Conservation (phyloP, 2,113 vertebrate genomes). For the Coturnix japonica region DNA sequence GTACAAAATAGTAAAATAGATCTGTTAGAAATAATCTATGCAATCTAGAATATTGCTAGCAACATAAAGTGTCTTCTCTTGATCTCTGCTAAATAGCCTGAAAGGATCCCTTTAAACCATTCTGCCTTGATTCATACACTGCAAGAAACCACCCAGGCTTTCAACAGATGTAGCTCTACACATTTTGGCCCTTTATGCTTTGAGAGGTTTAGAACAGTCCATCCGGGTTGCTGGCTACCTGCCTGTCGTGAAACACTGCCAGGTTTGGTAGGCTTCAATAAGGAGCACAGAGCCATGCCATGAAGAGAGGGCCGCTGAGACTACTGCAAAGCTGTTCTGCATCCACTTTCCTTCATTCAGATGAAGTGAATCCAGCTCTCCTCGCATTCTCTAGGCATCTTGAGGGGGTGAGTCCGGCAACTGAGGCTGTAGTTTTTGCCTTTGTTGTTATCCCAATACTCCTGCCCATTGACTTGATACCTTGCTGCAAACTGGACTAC, state of each 20-base stretch:
- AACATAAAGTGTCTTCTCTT: neutral
- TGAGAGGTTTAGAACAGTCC: neutral
- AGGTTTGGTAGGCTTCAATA: neutral
- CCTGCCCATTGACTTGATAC: slow-evolving; percentile 79
- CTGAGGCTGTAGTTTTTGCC: slow-evolving; percentile 89
- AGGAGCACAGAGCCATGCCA: neutral
- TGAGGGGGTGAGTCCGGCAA: slow-evolving; percentile 86
- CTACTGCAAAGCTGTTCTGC: neutral
- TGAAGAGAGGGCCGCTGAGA: neutral
- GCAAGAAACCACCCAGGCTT: neutral
- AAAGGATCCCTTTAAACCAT: neutral
- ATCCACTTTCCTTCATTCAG: slow-evolving; percentile 54
- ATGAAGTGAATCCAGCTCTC: slow-evolving; percentile 94
- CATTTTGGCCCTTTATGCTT: slow-evolving; percentile 24
- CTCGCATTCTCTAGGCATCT: slow-evolving; percentile 89
- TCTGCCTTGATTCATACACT: neutral
- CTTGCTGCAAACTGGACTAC: slow-evolving; percentile 88
- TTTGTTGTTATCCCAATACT: slow-evolving; percentile 93
- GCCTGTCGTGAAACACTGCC: neutral
- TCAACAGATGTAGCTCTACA: neutral
- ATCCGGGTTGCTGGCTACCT: neutral
- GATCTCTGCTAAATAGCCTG: neutral
- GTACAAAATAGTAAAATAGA: neutral
- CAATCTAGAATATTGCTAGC: neutral
- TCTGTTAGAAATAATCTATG: neutral